Base-by-base conservation (phyloP, 1,140 invertebrate genomes). In the Metaphire vulgaris region DNA sequence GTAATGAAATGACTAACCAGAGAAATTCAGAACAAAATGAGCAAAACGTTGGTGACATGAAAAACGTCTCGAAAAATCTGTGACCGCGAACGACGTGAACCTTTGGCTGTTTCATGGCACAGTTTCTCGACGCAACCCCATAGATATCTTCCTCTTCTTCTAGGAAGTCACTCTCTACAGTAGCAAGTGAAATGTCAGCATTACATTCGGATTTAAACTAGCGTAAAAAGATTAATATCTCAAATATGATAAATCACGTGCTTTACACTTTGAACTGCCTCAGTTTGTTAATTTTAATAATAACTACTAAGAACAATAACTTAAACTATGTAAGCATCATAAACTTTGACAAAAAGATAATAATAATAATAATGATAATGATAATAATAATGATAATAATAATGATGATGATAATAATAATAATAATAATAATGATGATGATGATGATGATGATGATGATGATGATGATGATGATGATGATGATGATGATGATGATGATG, bases 1-100 rank as follows among this genome's bases (percentile, higher is more conserved):
- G n/a, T n/a, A n/a, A n/a, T n/a, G 41, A 56, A 21, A 56, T 56
- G 41, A 56, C 14, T 83, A 80, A 88, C 88, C 88, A 89, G 79
- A 88, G 81, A 79, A 89, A 89, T 64, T 88, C 87, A 64, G 83
- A 84, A 79, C 88, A 89, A 73, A 87, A 83, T 26, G 88, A 88
- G 78, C 88, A 89, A 80, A 87, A 89, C 28, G 86, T 87, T 30
- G 86, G 86, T 76, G 88, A 86, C 33, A 86, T 79, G 82, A 89
- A 89, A 81, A 89, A 89, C 33, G 87, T 89, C 69, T 88, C 87
- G 34, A 89, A 87, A 79, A 89, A 89, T 79, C 85, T 80, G 87
- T 99, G 96, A 26, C 96, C 96, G 84, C 95, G 93, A 69, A 96
- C 91, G 83, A 94, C 91, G 83, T 34, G 26, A 1, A 73, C 16